phyloP scores from a whole-genome alignment of 2,888 invertebrate genomes.

The Callinectes sapidus region DNA sequence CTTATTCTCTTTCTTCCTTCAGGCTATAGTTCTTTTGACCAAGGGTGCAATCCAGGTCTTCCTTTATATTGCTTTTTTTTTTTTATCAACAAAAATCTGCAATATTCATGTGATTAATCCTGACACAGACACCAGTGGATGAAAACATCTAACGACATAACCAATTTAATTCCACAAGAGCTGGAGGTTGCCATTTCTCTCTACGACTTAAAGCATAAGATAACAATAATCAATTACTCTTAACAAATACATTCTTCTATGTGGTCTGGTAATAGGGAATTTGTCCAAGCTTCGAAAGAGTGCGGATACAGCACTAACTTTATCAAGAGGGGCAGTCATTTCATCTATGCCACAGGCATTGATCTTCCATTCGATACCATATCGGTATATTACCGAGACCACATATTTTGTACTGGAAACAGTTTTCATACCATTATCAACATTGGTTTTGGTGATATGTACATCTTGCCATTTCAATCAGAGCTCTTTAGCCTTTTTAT shows the following conservation, averaged over 20 bases:
- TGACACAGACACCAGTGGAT: conserved; percentile 10
- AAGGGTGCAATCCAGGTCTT: neutral
- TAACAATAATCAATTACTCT: neutral
- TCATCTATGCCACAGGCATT: conserved; percentile 19
- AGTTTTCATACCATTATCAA: neutral
- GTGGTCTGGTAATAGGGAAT: neutral
- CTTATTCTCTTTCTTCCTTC: neutral
- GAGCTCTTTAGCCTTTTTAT: neutral
- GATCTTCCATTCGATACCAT: neutral
- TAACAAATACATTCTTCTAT: neutral
- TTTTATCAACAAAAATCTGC: no score
- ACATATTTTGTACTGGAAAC: conserved; percentile 6
- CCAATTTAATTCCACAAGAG: neutral
- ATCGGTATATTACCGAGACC: neutral
- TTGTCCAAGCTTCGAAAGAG: neutral
- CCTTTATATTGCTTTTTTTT: no score
- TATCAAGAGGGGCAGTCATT: neutral
- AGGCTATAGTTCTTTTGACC: conserved; percentile 12
- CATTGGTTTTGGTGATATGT: neutral
- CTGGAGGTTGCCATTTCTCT: neutral
- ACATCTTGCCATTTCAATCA: neutral
- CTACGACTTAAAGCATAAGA: neutral
- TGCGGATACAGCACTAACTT: neutral
- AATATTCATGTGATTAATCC: neutral
- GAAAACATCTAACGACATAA: neutral